These are phyloP conservation scores for Steromphala cineraria DNA, from an alignment of 2,888 invertebrate species.

Conservation along the genomic window DNA sequence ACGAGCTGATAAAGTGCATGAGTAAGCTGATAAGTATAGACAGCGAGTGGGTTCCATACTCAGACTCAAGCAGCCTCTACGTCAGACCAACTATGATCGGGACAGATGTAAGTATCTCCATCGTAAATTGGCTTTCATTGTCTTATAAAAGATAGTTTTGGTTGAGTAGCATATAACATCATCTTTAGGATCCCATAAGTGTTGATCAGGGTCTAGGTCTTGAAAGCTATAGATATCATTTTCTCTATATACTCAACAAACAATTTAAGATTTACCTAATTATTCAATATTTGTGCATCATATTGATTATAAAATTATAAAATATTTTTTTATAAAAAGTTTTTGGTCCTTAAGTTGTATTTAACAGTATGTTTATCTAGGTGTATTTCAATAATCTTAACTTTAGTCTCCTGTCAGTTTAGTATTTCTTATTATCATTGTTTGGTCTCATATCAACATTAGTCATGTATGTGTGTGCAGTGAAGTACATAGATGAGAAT, in stretches of 20 bases:
- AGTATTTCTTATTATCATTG: too few relatives aligned
- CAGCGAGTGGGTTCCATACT: constrained; percentile 97
- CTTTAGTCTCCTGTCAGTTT: too few relatives aligned
- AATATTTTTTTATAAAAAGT: too few relatives aligned
- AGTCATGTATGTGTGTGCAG: too few relatives aligned
- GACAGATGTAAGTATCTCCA: constrained; percentile 86
- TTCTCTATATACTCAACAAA: background rate
- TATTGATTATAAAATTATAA: too few relatives aligned
- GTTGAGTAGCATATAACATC: background rate
- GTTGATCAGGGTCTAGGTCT: background rate
- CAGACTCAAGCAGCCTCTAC: constrained; percentile 89
- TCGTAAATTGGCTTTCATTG: background rate
- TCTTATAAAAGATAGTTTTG: background rate
- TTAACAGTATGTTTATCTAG: too few relatives aligned
- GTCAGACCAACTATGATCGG: constrained; percentile 97
- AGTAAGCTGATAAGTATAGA: constrained; percentile 91
- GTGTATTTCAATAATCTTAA: too few relatives aligned
- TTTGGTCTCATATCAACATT: too few relatives aligned
- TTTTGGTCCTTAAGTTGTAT: too few relatives aligned
- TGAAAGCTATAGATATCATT: background rate
- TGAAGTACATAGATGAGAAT: too few relatives aligned
- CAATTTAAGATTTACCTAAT: too few relatives aligned
- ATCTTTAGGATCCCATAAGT: background rate
- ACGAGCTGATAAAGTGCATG: constrained; percentile 90
- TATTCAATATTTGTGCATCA: too few relatives aligned